Evolutionary conservation across 2,113 vertebrate species (phyloP).

Genomic region (Bubo bubo): DNA sequence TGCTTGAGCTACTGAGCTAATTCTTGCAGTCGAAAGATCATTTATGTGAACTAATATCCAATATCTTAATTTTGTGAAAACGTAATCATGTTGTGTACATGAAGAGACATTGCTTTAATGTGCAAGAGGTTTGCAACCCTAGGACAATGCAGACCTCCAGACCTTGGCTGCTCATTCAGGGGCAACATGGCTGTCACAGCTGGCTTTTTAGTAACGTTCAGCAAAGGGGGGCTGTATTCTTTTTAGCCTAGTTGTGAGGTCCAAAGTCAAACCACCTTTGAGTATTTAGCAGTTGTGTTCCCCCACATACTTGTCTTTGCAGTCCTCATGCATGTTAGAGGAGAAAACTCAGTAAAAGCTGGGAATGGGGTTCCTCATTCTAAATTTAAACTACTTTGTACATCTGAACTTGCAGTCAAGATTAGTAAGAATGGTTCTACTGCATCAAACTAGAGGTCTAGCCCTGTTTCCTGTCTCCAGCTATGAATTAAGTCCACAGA

Average conservation of each 20-base stretch:
- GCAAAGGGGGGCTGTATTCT: background rate
- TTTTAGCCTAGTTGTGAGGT: background rate
- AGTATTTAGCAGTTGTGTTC: background rate
- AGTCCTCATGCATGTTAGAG: fast-evolving
- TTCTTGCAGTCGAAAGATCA: background rate
- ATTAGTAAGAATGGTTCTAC: background rate
- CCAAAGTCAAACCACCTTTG: background rate
- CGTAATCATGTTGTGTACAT: fast-evolving
- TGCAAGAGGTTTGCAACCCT: background rate
- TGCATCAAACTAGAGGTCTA: background rate
- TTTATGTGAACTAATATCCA: background rate
- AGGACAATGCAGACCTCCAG: background rate
- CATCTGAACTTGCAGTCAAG: background rate
- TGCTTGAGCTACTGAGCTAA: background rate
- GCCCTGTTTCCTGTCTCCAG: background rate
- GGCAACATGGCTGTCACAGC: background rate
- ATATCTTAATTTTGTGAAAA: background rate
- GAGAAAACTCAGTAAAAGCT: background rate
- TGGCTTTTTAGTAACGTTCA: background rate
- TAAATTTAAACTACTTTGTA: background rate
- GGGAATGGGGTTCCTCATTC: background rate
- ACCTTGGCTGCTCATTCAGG: background rate
- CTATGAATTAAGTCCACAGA: background rate
- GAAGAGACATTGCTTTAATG: background rate
- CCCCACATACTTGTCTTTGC: background rate